These are phyloP conservation scores for Corythucha ciliata DNA, from an alignment of 2,888 invertebrate species.

Conservation along the genomic window DNA sequence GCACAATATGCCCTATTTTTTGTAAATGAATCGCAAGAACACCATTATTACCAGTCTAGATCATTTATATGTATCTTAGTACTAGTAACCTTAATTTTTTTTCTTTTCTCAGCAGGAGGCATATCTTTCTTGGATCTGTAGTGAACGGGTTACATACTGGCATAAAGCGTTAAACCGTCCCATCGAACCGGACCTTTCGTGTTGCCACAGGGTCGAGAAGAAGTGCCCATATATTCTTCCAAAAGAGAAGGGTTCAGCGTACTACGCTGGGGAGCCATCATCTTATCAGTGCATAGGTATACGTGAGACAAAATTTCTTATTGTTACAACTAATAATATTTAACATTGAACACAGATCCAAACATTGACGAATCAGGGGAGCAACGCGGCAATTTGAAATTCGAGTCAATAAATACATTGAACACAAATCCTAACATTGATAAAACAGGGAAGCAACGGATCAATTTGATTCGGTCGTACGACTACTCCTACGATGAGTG, in stretches of 20 bases:
- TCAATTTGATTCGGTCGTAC: too few species aligned
- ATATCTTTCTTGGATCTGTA: conserved; percentile 63
- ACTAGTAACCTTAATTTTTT: too few species aligned
- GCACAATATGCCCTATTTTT: too few species aligned
- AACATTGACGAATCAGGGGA: conserved; percentile 76
- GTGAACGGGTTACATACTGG: conserved; percentile 35
- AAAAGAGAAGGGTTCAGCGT: conserved; percentile 78
- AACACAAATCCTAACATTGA: too few species aligned
- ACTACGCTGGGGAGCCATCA: conserved; percentile 91
- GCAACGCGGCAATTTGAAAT: conserved; percentile 66
- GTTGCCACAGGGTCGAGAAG: conserved; percentile 86
- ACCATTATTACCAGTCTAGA: too few species aligned
- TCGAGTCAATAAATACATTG: too few species aligned
- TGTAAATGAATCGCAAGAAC: too few species aligned
- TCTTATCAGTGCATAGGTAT: conserved; percentile 87
- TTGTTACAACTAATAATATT: too few species aligned
- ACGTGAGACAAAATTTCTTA: too few species aligned
- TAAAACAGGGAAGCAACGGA: too few species aligned
- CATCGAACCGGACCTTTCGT: conserved; percentile 77
- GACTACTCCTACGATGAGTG: conserved; percentile 75
- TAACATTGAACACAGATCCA: conserved; percentile 71
- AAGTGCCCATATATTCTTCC: conserved; percentile 91
- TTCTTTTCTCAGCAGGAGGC: conserved; percentile 56
- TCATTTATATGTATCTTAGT: too few species aligned
- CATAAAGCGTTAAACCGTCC: conserved; percentile 44